These are phyloP conservation scores for Sander vitreus DNA, from an alignment of 2,113 vertebrate genomes.

Conservation along the genomic window DNA sequence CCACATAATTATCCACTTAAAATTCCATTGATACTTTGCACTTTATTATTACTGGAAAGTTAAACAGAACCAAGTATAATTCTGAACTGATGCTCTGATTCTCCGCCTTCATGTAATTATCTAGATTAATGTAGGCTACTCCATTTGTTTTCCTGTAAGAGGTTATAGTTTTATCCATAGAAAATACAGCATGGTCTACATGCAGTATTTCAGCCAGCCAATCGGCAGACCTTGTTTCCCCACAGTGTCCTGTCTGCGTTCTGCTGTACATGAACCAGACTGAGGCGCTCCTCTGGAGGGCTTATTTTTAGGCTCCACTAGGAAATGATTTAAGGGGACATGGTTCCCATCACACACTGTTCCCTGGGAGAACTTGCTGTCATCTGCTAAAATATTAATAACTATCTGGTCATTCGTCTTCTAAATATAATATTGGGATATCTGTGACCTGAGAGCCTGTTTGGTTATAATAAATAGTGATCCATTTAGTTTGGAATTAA, in stretches of 20 bases:
- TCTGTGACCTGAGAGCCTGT: constrained; percentile 13
- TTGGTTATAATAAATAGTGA: background rate
- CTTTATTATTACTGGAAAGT: constrained; percentile 8
- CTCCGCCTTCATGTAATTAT: background rate
- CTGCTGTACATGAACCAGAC: background rate
- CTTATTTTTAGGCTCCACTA: constrained; percentile 46
- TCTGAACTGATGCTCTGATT: background rate
- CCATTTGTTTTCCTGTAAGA: background rate
- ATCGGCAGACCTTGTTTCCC: background rate
- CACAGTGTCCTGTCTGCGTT: background rate
- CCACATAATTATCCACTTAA: background rate
- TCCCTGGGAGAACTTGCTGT: constrained; percentile 38
- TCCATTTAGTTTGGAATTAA: background rate
- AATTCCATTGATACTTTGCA: background rate
- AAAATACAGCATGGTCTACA: background rate
- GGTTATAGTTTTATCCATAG: background rate
- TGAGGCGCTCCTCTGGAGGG: background rate
- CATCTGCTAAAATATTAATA: constrained; percentile 20
- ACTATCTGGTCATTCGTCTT: background rate
- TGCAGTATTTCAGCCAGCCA: background rate
- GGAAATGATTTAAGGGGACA: constrained; percentile 48
- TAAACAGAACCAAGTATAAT: background rate
- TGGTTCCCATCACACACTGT: constrained; percentile 40
- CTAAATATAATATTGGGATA: constrained; percentile 28
- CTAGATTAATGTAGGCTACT: background rate